Percentiles rank a stretch among this genome's conserved stretches.
Evolutionary conservation across 2,113 vertebrate genomes (phyloP).

Genomic region (Gambusia affinis): DNA sequence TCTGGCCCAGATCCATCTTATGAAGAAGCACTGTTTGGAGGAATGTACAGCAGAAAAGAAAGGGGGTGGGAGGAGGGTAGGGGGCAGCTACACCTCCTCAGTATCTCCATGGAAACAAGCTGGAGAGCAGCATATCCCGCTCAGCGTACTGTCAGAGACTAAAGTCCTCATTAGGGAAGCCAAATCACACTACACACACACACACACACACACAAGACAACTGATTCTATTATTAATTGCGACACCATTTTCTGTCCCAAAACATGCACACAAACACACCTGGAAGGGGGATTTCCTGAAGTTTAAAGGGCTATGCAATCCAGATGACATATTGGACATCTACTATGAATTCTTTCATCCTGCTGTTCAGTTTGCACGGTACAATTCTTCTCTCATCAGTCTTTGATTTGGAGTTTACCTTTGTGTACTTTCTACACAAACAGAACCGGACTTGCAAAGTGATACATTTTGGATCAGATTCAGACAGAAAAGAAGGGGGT

Average conservation of each 20-base stretch:
- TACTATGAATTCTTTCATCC: conserved; percentile 15
- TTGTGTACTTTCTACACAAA: neutral
- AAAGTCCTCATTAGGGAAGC: conserved; percentile 69
- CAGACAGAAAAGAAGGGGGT: neutral
- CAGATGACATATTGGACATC: neutral
- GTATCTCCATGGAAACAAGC: conserved; percentile 81
- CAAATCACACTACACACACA: conserved; percentile 58
- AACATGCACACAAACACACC: conserved; percentile 41
- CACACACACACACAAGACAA: conserved; percentile 35
- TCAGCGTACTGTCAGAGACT: conserved; percentile 67
- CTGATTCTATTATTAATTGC: conserved; percentile 65
- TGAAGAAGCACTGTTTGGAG: conserved; percentile 63
- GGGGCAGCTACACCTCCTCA: conserved; percentile 67
- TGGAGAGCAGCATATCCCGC: conserved; percentile 74
- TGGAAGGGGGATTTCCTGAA: conserved; percentile 59
- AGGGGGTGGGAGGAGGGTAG: neutral
- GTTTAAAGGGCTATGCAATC: conserved; percentile 13
- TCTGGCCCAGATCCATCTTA: conserved; percentile 69
- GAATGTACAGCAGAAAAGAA: conserved; percentile 70
- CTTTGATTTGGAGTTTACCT: neutral
- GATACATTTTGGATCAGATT: conserved; percentile 5
- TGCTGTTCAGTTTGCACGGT: neutral
- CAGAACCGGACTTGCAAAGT: neutral
- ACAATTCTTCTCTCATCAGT: conserved; percentile 7
- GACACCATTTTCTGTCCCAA: conserved; percentile 33